Evolutionary conservation across 2,113 vertebrate genomes (phyloP), one percentile per base, ranked within the genome.

Genomic region (Sigmodon hispidus): DNA sequence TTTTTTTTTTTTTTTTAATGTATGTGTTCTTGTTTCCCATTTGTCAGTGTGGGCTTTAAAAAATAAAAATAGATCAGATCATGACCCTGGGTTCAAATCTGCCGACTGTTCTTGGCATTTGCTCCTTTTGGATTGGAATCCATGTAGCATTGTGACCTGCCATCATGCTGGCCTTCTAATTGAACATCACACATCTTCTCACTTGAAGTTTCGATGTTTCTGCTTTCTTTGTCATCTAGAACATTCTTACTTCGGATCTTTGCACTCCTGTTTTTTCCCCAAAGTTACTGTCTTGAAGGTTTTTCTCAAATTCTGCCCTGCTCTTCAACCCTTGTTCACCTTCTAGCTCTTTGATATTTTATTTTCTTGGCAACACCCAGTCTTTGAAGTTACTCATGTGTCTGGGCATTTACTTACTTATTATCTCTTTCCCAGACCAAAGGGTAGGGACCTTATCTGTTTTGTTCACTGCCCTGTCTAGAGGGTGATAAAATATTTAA

Each of bases 401-500:
- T 67, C 55, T 36, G 7, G 75, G 13, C 55, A 7, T 75, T 69
- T 69, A 57, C 48, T 80, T 90, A 24, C 31, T 77, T 45, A 72
- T 96, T 70, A 52, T 79, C 61, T 95, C n/a, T 70, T 91, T 83
- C 26, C 55, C 48, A 73, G 91, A 84, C 89, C 55, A 19, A 70
- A 94, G 57, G 67, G 83, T 40, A 80, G 87, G 89, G 50, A 43
- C 15, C 73, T 96, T 96, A 40, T 91, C 87, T 87, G 40, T 55
- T 93, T 91, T 63, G 17, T 75, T 89, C 73, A 24, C 19, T 80
- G 80, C 70, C 52, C 22, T 94, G 76, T 94, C 70, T 94, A 57
- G 80, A 43, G 36, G 31, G 50, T 76, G 72, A 95, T 95, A 85
- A 92, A 90, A 75, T 85, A 86, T 73, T 90, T 89, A 94, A 93